phyloP scores from a whole-genome alignment of 2,797 vertebrate species.

The Paedocypris micromegethes region DNA sequence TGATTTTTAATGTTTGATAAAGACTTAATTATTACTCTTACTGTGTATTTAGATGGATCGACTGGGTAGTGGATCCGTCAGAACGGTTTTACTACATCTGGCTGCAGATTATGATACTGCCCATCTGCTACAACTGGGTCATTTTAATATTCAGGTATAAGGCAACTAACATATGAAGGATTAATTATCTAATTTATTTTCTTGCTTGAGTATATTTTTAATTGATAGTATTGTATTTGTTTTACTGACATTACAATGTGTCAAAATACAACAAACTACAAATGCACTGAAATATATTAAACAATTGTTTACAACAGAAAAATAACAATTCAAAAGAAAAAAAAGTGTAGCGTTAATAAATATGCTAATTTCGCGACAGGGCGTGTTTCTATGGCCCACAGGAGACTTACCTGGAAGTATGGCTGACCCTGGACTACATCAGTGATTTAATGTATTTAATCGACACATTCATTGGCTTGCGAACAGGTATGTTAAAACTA shows the following conservation, averaged over 20 bases:
- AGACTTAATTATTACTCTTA: not conserved
- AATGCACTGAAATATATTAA: no score
- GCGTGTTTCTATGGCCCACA: slow-evolving; percentile 78
- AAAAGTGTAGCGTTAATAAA: no score
- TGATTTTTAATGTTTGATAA: no score
- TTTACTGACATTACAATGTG: no score
- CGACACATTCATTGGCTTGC: slow-evolving; percentile 73
- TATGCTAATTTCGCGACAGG: slow-evolving; percentile 53
- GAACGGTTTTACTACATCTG: slow-evolving; percentile 81
- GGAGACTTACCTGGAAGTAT: slow-evolving; percentile 64
- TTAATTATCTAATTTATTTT: not conserved
- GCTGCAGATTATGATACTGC: slow-evolving; percentile 80
- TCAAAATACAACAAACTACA: no score
- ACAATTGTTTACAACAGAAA: not conserved
- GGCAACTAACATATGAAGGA: not conserved
- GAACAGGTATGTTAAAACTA: slow-evolving; percentile 68
- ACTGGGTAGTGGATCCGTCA: slow-evolving; percentile 77
- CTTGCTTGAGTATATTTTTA: no score
- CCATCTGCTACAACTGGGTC: slow-evolving; percentile 85
- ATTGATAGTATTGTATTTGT: no score
- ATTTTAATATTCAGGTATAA: slow-evolving; percentile 82
- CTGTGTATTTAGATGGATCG: slow-evolving; percentile 57
- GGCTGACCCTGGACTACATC: slow-evolving; percentile 80
- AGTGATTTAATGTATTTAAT: slow-evolving; percentile 75
- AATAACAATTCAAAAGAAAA: not conserved